phyloP scores from a whole-genome alignment of 2,888 invertebrate genomes.

The Sarcophaga subvicina region DNA sequence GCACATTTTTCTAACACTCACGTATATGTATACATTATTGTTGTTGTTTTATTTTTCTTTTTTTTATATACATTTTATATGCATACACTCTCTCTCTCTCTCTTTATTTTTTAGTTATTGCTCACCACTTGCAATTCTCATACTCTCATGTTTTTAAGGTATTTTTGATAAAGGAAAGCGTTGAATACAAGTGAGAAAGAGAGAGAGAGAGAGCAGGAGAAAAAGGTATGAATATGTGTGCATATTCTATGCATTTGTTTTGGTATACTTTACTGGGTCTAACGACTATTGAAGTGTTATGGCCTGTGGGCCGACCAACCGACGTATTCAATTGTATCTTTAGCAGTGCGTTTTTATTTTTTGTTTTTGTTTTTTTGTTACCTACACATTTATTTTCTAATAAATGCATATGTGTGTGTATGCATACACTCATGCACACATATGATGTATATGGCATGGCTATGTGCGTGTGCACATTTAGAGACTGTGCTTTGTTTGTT shows the following conservation, averaged over 20 bases:
- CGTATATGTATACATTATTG: slow-evolving; percentile 18
- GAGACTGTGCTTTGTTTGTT: slow-evolving; percentile 33
- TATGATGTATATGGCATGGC: background rate
- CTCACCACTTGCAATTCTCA: background rate
- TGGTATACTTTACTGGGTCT: slow-evolving; percentile 61
- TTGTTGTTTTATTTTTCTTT: background rate
- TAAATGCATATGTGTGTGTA: slow-evolving; percentile 9
- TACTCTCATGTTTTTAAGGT: background rate
- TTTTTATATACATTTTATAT: background rate
- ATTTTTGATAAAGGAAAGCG: slow-evolving; percentile 25
- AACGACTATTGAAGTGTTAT: slow-evolving; percentile 67
- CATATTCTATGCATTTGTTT: slow-evolving; percentile 27
- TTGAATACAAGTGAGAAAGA: slow-evolving; percentile 7
- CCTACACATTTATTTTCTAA: slow-evolving; percentile 5
- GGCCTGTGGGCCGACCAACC: slow-evolving; percentile 64
- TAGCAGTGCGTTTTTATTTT: slow-evolving; percentile 59
- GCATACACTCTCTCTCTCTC: background rate
- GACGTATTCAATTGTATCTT: slow-evolving; percentile 55
- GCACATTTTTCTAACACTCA: slow-evolving; percentile 39
- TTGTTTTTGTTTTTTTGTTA: slow-evolving; percentile 11
- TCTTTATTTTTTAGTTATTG: background rate
- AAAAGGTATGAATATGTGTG: slow-evolving; percentile 23
- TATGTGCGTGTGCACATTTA: background rate
- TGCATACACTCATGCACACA: background rate
- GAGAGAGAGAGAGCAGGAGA: slow-evolving; percentile 2